phyloP scores from a whole-genome alignment of 2,888 invertebrate genomes.

The Tenthredo distinguenda region DNA sequence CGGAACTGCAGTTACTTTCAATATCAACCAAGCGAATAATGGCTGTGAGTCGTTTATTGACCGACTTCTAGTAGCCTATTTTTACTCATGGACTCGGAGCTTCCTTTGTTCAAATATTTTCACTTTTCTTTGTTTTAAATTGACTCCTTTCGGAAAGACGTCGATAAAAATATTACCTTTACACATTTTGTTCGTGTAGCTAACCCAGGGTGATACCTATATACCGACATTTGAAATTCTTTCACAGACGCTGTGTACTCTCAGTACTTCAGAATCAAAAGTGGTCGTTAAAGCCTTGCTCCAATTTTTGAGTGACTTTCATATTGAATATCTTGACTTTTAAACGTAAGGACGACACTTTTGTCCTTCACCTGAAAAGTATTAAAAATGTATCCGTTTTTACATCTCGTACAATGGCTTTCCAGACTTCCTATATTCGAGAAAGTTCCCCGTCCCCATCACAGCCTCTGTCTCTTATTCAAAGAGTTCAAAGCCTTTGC shows the following conservation, averaged over 20 bases:
- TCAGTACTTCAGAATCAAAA: conserved; percentile 25
- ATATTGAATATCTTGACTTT: conserved; percentile 3
- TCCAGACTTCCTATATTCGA: background rate
- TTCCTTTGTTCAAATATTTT: conserved; percentile 3
- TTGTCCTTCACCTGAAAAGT: background rate
- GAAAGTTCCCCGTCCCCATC: background rate
- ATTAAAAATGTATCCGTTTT: background rate
- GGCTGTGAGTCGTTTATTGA: conserved; percentile 26
- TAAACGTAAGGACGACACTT: background rate
- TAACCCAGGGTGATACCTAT: background rate
- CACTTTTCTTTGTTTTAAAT: background rate
- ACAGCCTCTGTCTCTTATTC: background rate
- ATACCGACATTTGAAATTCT: background rate
- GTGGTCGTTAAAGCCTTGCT: conserved; percentile 15
- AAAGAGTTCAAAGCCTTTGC: background rate
- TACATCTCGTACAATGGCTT: background rate
- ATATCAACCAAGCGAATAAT: conserved; percentile 9
- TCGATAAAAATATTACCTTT: background rate
- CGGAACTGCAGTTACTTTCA: background rate
- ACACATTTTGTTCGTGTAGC: background rate
- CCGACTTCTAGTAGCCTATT: conserved; percentile 24
- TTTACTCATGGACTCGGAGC: background rate
- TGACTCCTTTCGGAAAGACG: background rate
- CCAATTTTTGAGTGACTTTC: conserved; percentile 20
- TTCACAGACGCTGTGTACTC: background rate